Conservation (phyloP, 1,140 invertebrate species). For the Macrostomum lignano region DNA sequence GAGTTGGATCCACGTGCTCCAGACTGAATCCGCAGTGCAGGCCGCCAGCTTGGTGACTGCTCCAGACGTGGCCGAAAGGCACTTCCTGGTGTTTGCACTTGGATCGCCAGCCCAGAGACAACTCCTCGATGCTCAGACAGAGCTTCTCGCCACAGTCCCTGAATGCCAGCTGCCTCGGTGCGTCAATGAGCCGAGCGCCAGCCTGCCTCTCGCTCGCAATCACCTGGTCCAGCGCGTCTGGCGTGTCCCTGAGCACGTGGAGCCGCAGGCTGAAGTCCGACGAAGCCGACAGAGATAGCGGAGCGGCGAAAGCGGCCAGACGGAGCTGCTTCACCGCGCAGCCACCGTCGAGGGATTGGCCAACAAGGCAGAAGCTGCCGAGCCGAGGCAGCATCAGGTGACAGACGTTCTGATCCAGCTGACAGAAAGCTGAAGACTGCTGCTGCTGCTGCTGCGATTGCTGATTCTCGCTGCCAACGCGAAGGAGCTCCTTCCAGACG, state of each 20-base stretch:
- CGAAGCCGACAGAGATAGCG: conserved; percentile 15
- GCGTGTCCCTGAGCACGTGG: conserved; percentile 66
- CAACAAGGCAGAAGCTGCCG: conserved; percentile 54
- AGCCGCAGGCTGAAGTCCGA: conserved; percentile 50
- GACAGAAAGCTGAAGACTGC: too few species aligned
- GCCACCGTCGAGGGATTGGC: conserved; percentile 36
- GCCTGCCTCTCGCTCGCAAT: conserved; percentile 27
- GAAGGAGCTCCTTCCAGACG: too few species aligned
- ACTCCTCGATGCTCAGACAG: conserved; percentile 51
- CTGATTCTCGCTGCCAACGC: too few species aligned
- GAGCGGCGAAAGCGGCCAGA: conserved; percentile 49
- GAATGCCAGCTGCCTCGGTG: conserved; percentile 53
- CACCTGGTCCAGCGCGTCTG: conserved; percentile 47
- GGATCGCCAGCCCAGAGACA: conserved; percentile 53
- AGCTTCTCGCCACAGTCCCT: conserved; percentile 59
- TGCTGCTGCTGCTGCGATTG: too few species aligned
- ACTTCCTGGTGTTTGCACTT: conserved; percentile 67
- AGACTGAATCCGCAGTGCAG: conserved; percentile 61
- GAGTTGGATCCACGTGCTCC: conserved; percentile 31
- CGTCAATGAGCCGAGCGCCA: conserved; percentile 55
- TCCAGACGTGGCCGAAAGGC: conserved; percentile 65
- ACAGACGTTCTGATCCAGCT: too few species aligned
- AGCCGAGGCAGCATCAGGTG: conserved; percentile 34
- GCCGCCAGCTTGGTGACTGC: conserved; percentile 50
- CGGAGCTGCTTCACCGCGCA: conserved; percentile 50